Percentiles rank a stretch among this genome's conserved stretches.
Evolutionary conservation across 2,113 vertebrate genomes (phyloP).

Genomic region (Grus americana): DNA sequence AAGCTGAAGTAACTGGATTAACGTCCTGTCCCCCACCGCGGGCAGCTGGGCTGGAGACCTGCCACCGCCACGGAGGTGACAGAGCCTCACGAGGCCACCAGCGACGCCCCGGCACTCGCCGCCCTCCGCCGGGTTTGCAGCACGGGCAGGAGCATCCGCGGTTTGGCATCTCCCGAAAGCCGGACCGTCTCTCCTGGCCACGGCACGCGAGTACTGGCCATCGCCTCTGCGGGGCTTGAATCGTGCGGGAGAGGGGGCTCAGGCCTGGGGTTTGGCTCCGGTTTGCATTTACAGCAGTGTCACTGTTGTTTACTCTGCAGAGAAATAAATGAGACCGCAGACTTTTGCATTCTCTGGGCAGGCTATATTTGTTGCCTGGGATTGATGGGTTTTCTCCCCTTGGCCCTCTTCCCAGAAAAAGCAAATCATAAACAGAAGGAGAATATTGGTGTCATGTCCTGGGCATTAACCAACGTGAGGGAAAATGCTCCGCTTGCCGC

Average conservation of each 20-base stretch:
- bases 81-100: not conserved
- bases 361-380: constrained; percentile 22
- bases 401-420: constrained; percentile 57
- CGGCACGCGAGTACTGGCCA: not conserved
- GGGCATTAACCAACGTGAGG: not conserved
- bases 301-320: constrained; percentile 62
- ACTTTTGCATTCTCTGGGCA: not conserved
- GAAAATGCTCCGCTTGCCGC: not conserved
- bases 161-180: not conserved
- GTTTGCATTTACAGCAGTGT: constrained; percentile 25
- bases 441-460: constrained; percentile 51
- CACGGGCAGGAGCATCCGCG: not conserved
- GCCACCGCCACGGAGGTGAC: not conserved
- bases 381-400: constrained; percentile 55
- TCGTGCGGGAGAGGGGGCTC: not conserved
- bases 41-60: not conserved
- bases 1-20: constrained; percentile 59
- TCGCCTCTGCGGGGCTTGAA: rapidly evolving
- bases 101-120: not conserved
- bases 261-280: not conserved
- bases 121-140: not conserved
- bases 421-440: constrained; percentile 64
- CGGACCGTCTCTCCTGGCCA: rapidly evolving
- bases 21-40: not conserved
- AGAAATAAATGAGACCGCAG: constrained; percentile 55